Evolutionary conservation across 2,888 invertebrate genomes (phyloP), one percentile per base, ranked within the genome.

Genomic region (Pristionchus maxplancki): DNA sequence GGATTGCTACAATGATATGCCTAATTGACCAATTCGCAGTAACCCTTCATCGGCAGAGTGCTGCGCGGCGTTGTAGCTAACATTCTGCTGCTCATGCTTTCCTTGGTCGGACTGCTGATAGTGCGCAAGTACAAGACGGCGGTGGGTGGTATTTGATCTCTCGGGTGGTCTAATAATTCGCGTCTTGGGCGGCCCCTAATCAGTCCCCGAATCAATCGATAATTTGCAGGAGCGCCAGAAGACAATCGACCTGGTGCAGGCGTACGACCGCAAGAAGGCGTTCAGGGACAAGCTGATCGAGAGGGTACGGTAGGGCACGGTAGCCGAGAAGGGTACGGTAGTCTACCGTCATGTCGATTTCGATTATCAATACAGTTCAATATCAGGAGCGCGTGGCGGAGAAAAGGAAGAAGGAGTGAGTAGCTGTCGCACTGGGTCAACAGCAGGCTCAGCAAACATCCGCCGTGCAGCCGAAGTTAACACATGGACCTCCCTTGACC

Each of bases 61-160:
- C 34, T 71, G 2, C 17, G 13, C n/a, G 71, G 71, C 37, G 5
- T 15, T 3, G 13, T 17, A 15, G 1, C 4, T 2, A 37, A 34
- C 40, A n/a, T 78, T 17, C 4, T 11, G 11, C 11, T 28, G 8
- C 24, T 78, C 78, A 13, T 44, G 20, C 24, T 40, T 1, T 13
- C 74, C 20, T 0, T 24, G 9, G 2, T 74, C 8, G 8, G 24
- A 0, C 78, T 78, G 44, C 15, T 9, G 8, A 1, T 78, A 9
- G 78, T 78, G 1, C 31, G 78, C n/a, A 78, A 48, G 44, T 78
- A 78, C 78, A 78, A 78, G 44, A 4, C n/a, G 24, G 78, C 78
- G 78, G 78, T 78, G 44, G n/a, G 78, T 58, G 24, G 4, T 58
- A 20, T 58, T 58, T 58, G 58, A 58, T 58, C 58, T n/a, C n/a